These are phyloP conservation scores for Genyomyrus donnyi DNA, from an alignment of 2,113 vertebrate species.

Conservation along the genomic window DNA sequence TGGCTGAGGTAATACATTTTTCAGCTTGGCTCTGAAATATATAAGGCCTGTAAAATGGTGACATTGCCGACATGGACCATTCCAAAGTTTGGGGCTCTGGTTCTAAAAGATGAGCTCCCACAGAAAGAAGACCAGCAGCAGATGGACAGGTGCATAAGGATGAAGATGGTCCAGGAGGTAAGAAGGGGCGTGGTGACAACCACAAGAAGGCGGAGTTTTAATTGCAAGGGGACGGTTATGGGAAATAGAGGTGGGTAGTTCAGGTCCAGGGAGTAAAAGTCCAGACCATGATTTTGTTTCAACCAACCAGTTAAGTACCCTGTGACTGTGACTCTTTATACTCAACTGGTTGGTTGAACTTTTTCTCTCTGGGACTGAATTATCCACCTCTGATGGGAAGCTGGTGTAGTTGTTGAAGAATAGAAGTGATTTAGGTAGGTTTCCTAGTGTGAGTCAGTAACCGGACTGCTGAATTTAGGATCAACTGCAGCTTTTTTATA, in stretches of 20 bases:
- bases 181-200: neutral
- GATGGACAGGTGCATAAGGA: neutral
- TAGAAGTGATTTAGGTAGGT: neutral
- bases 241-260: neutral
- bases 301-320: too few relatives aligned
- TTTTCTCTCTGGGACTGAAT: too few relatives aligned
- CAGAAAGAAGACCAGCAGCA: neutral
- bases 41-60: neutral
- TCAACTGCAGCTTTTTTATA: neutral
- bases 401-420: too few relatives aligned
- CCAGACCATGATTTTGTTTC: too few relatives aligned
- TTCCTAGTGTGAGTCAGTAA: neutral
- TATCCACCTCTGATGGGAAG: too few relatives aligned
- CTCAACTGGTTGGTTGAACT: too few relatives aligned
- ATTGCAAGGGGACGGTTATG: neutral
- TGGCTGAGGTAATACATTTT: neutral
- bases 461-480: neutral
- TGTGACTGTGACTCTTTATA: too few relatives aligned
- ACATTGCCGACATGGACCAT: neutral
- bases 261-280: neutral
- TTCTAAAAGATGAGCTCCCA: neutral
- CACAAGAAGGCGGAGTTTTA: neutral
- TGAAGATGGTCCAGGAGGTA: neutral
- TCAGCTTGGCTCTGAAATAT: neutral
- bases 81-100: neutral